phyloP scores from a whole-genome alignment of 2,888 invertebrate species.

The Lasioglossum malachurum region DNA sequence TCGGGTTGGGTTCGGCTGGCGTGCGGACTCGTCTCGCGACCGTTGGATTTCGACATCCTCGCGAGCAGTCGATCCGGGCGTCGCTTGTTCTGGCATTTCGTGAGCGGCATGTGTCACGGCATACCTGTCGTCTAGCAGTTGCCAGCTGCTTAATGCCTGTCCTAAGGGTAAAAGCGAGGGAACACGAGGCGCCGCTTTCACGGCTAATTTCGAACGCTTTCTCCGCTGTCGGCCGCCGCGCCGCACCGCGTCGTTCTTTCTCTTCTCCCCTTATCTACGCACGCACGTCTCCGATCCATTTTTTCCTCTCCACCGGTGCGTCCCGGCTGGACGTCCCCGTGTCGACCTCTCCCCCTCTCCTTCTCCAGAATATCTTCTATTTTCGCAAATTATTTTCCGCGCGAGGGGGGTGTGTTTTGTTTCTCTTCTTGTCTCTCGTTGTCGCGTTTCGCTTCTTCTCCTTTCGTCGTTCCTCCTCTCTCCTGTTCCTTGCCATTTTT shows the following conservation, averaged over 20 bases:
- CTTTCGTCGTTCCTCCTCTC: neutral
- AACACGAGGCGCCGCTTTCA: conserved; percentile 46
- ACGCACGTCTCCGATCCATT: neutral
- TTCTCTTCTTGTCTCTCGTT: neutral
- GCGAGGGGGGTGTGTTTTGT: neutral
- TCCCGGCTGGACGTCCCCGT: neutral
- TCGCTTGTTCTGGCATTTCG: conserved; percentile 45
- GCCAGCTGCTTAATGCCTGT: conserved; percentile 74
- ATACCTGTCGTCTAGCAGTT: conserved; percentile 77
- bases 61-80: conserved; percentile 44
- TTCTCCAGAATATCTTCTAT: neutral
- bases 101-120: conserved; percentile 60
- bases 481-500: too few species aligned
- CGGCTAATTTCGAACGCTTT: conserved; percentile 60
- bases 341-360: neutral
- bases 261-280: neutral
- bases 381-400: neutral
- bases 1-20: neutral
- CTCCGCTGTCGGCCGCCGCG: conserved; percentile 19
- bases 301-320: neutral
- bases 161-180: conserved; percentile 53
- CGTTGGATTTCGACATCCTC: conserved; percentile 10
- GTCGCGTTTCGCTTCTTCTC: conserved; percentile 10
- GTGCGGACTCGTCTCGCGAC: neutral
- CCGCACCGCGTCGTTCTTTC: neutral